Percentiles rank a stretch among this genome's conserved stretches.
Conservation (phyloP, 2,888 invertebrate genomes). For the Tuta absoluta region DNA sequence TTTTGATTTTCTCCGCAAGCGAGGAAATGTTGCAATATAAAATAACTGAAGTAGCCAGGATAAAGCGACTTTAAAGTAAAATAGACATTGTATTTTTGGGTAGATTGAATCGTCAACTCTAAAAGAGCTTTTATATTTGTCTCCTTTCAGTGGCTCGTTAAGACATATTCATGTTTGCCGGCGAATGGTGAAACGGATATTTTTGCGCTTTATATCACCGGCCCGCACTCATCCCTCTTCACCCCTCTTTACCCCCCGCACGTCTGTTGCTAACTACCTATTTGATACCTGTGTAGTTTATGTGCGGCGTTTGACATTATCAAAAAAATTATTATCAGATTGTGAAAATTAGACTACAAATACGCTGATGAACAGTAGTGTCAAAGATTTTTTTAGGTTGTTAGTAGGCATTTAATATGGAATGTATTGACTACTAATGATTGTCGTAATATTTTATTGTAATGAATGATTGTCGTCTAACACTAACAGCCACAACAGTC, state of each 20-base stretch:
- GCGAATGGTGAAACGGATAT: constrained; percentile 60
- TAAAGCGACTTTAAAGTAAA: too few species aligned
- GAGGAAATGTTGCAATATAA: background rate
- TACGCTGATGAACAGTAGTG: too few species aligned
- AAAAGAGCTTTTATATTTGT: constrained; percentile 43
- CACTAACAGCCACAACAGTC: too few species aligned
- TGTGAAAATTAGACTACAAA: too few species aligned
- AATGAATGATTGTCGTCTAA: too few species aligned
- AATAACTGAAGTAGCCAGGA: background rate
- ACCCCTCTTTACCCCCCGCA: background rate
- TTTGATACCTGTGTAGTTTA: background rate
- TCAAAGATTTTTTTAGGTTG: too few species aligned
- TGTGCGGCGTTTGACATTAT: too few species aligned
- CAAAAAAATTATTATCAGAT: too few species aligned
- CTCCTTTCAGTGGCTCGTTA: constrained; percentile 72
- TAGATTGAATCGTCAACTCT: constrained; percentile 44
- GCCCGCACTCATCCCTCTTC: constrained; percentile 17
- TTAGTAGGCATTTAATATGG: too few species aligned
- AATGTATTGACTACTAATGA: too few species aligned
- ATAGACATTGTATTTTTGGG: background rate
- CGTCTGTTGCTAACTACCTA: background rate
- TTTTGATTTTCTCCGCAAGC: too few species aligned
- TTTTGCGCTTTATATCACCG: constrained; percentile 49
- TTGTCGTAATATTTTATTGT: too few species aligned
- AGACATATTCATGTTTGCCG: constrained; percentile 70